phyloP scores from a whole-genome alignment of 1,140 invertebrate genomes.

The Drosophila hydei region DNA sequence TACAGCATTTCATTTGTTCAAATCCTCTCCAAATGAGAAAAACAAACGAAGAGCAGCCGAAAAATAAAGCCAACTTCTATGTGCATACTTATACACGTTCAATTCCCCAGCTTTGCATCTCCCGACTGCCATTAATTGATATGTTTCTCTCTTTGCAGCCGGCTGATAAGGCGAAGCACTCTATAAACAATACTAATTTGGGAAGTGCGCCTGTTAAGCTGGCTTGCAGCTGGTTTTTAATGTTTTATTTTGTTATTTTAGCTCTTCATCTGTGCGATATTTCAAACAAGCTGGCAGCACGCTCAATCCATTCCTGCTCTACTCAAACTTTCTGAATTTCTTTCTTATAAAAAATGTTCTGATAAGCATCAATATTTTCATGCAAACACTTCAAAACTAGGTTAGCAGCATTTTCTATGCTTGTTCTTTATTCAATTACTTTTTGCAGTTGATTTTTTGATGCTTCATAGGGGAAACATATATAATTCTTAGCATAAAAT shows the following conservation, averaged over 20 bases:
- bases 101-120: slow-evolving; percentile 15
- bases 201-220: not conserved
- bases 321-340: too few relatives aligned
- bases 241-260: not conserved
- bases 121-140: slow-evolving; percentile 28
- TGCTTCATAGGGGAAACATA: too few relatives aligned
- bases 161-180: not conserved
- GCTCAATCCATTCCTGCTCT: not conserved
- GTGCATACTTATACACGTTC: slow-evolving; percentile 34
- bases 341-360: too few relatives aligned
- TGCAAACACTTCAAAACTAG: too few relatives aligned
- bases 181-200: not conserved
- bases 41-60: too few relatives aligned
- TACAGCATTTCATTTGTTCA: slow-evolving; percentile 52
- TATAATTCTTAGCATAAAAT: too few relatives aligned
- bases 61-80: slow-evolving; percentile 27
- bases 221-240: not conserved
- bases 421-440: too few relatives aligned
- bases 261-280: not conserved
- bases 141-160: slow-evolving; percentile 2
- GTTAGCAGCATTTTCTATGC: too few relatives aligned
- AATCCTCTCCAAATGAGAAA: slow-evolving; percentile 16
- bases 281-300: slow-evolving; percentile 5
- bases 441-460: too few relatives aligned
- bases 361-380: too few relatives aligned